Base-by-base conservation (phyloP, 2,797 vertebrate species). In the Acropternis orthonyx region DNA sequence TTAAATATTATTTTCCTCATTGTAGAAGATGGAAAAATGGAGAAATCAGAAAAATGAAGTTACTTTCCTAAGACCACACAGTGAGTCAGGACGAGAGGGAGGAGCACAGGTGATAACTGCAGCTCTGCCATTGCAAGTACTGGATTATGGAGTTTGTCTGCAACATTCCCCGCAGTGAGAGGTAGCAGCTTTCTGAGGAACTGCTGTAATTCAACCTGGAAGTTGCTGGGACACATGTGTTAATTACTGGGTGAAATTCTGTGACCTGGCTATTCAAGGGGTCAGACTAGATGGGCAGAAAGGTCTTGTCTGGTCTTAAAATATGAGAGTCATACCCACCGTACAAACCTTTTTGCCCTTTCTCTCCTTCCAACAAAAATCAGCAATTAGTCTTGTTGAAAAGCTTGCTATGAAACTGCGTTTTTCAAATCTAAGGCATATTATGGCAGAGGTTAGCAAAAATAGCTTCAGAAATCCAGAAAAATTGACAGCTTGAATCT, bases 341-440 rank as follows among this genome's bases (percentile, higher is more conserved):
- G 23, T n/a, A 74, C 43, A 94, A 96, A 69, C 67, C 32, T 73
- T 59, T 78, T 83, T 89, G 62, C n/a, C 66, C n/a, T 85, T 91
- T 76, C 48, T 59, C n/a, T 82, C 37, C 49, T 93, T 73, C 80
- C 43, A 71, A 56, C 22, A 89, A 92, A 92, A 96, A 76, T 85
- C 32, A 66, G 94, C 71, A 68, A 79, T 93, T 88, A 89, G 58
- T 94, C 52, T 61, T 86, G 85, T 74, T 92, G 73, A 76, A 84
- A 96, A 91, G 22, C 86, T 84, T 92, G 68, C 58, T 75, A 82
- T 81, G 34, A 94, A 96, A 93, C 69, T 79, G n/a, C n/a, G 30
- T 75, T 95, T 96, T 97, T 96, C 90, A 89, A 97, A 94, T 96
- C 74, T 73, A 72, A 97, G 92, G 78, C 96, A 85, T 93, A 44